Percentiles rank a stretch among this genome's conserved stretches.
Conservation (phyloP, 2,113 vertebrate species). For the Salvator merianae region DNA sequence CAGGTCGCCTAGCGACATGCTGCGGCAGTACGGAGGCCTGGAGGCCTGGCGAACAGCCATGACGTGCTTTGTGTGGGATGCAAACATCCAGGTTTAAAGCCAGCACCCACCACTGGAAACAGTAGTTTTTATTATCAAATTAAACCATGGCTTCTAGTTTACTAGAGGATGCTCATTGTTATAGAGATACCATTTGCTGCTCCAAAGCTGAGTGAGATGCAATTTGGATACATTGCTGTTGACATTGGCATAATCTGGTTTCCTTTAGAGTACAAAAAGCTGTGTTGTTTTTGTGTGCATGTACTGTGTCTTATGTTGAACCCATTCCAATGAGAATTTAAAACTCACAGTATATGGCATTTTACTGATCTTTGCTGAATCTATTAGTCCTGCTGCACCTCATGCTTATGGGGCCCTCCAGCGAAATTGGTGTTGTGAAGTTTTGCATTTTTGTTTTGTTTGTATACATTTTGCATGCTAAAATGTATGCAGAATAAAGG, state of each 20-base stretch:
- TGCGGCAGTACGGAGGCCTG: too few relatives aligned
- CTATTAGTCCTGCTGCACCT: slow-evolving; percentile 26
- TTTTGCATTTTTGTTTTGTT: not conserved
- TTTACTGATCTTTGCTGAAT: slow-evolving; percentile 19
- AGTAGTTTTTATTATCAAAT: slow-evolving; percentile 36
- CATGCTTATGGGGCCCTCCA: slow-evolving; percentile 14
- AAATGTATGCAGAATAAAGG: slow-evolving; percentile 46
- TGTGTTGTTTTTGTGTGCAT: not conserved
- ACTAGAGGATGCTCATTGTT: slow-evolving; percentile 15
- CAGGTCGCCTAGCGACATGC: too few relatives aligned
- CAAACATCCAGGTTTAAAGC: too few relatives aligned
- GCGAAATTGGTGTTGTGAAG: slow-evolving; percentile 10
- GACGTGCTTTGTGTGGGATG: too few relatives aligned
- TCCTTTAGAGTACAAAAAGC: not conserved
- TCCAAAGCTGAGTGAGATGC: not conserved
- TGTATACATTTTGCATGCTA: slow-evolving; percentile 15
- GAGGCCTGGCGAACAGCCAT: too few relatives aligned
- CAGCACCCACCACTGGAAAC: slow-evolving; percentile 41
- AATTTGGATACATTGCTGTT: slow-evolving; percentile 24
- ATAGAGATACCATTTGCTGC: not conserved
- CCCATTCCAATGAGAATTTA: slow-evolving; percentile 14
- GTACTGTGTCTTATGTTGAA: slow-evolving; percentile 29
- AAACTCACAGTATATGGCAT: slow-evolving; percentile 19
- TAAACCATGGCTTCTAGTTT: slow-evolving; percentile 58
- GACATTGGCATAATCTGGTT: slow-evolving; percentile 5